phyloP scores from a whole-genome alignment of 2,113 vertebrate genomes.

The Dolichallabes microphthalmus region DNA sequence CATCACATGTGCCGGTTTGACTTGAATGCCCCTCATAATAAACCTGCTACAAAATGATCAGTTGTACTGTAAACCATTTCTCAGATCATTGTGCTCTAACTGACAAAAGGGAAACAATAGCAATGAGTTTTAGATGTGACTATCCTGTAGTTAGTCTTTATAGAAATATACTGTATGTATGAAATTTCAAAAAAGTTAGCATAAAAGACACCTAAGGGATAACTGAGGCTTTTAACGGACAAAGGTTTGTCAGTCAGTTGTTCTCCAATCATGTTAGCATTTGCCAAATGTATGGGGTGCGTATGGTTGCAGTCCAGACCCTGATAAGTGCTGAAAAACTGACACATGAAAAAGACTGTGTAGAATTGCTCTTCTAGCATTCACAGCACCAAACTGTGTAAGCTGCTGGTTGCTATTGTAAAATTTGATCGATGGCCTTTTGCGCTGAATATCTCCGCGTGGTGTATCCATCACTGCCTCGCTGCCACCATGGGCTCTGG shows the following conservation, averaged over 20 bases:
- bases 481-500: constrained; percentile 25
- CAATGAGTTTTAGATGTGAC: not conserved
- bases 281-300: not conserved
- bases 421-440: constrained; percentile 32
- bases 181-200: not conserved
- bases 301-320: not conserved
- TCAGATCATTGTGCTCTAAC: not conserved
- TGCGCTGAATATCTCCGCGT: constrained; percentile 32
- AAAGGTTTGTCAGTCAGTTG: not conserved
- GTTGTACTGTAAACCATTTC: not conserved
- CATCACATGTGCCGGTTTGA: no score
- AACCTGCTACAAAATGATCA: not conserved
- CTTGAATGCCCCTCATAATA: not conserved
- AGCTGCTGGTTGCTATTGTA: constrained; percentile 38
- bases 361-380: constrained; percentile 26
- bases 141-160: not conserved
- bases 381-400: constrained; percentile 33
- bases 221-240: not conserved
- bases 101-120: not conserved
- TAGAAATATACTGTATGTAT: not conserved
- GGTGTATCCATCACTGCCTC: constrained; percentile 40
- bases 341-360: constrained; percentile 31
- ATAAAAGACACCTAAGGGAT: no score
- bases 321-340: not conserved
- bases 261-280: not conserved